A percentile compares a stretch with the other conserved stretches of the same genome.
Conservation (phyloP, 2,797 vertebrate genomes). For the Staurois parvus region DNA sequence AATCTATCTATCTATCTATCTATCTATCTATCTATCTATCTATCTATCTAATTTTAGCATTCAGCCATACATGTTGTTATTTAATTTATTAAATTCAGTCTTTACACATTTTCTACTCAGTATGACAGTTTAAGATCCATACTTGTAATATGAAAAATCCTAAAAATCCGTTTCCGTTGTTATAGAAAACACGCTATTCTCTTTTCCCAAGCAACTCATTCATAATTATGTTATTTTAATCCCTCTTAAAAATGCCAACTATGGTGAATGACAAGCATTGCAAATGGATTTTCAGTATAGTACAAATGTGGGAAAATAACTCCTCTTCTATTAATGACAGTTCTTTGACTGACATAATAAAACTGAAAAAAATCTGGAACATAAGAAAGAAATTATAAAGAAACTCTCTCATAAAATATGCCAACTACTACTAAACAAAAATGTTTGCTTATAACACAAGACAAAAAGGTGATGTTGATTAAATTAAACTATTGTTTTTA, state of each 20-base stretch:
- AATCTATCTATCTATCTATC: too few relatives aligned
- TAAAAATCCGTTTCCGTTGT: neutral
- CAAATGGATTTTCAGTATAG: constrained; percentile 4
- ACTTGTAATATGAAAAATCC: neutral
- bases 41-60: too few relatives aligned
- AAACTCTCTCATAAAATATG: too few relatives aligned
- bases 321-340: neutral
- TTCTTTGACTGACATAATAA: neutral
- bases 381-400: too few relatives aligned
- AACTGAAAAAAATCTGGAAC: neutral
- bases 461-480: too few relatives aligned
- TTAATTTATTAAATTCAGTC: too few relatives aligned
- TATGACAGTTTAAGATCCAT: neutral
- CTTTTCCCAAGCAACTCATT: neutral
- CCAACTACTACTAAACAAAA: too few relatives aligned
- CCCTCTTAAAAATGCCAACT: neutral
- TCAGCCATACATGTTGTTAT: too few relatives aligned
- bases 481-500: too few relatives aligned
- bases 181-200: neutral
- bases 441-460: too few relatives aligned
- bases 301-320: constrained; percentile 7
- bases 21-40: too few relatives aligned
- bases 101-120: too few relatives aligned
- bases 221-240: neutral
- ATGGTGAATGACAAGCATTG: constrained; percentile 3